Conservation (phyloP, 2,888 invertebrate species). For the Cistogaster globosa region DNA sequence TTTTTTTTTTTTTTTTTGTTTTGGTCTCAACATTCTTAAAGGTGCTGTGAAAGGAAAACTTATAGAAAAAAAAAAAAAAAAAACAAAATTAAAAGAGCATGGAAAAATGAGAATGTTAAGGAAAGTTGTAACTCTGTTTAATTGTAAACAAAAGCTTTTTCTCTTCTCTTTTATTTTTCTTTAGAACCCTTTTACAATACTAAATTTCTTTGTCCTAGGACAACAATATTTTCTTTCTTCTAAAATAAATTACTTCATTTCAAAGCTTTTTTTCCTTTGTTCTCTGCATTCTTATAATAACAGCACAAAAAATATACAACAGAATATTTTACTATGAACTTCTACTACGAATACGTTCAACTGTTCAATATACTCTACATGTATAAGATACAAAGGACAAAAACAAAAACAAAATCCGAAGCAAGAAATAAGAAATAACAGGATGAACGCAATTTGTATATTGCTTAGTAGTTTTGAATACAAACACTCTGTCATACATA, state of each 20-base stretch:
- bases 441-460: constrained; percentile 52
- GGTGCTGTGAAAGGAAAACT: neutral
- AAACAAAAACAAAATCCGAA: constrained; percentile 15
- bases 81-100: too few relatives aligned
- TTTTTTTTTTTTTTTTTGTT: too few relatives aligned
- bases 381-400: constrained; percentile 46
- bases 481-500: neutral
- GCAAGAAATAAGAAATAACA: constrained; percentile 33
- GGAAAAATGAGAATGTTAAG: neutral
- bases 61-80: neutral
- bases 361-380: constrained; percentile 45
- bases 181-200: constrained; percentile 19
- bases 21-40: constrained; percentile 51
- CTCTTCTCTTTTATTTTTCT: constrained; percentile 21
- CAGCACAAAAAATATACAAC: neutral
- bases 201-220: constrained; percentile 63
- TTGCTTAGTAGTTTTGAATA: constrained; percentile 9
- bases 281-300: constrained; percentile 48
- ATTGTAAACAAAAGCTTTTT: constrained; percentile 29
- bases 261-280: constrained; percentile 39
- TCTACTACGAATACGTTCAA: constrained; percentile 51
- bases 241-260: constrained; percentile 12
- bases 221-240: constrained; percentile 53
- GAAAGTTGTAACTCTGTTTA: neutral
- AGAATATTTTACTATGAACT: constrained; percentile 42